phyloP scores from a whole-genome alignment of 2,888 invertebrate genomes.

The Synergus umbraculus region DNA sequence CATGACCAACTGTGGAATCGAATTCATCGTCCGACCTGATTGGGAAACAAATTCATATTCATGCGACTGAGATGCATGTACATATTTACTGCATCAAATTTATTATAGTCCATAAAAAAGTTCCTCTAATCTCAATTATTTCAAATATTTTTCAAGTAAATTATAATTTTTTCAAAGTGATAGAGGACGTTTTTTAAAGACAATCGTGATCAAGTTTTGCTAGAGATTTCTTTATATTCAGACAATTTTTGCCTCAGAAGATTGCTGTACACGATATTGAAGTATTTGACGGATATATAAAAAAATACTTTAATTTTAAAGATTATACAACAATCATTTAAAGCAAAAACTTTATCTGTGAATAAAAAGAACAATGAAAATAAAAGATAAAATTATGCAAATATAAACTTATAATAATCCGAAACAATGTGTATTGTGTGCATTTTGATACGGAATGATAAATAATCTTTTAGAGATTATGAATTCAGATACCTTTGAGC shows the following conservation, averaged over 20 bases:
- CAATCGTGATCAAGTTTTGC: conserved; percentile 3
- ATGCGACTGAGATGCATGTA: conserved; percentile 41
- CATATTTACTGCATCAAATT: conserved; percentile 2
- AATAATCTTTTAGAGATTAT: conserved; percentile 4
- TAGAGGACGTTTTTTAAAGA: background rate
- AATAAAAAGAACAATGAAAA: conserved; percentile 21
- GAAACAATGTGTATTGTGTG: conserved; percentile 68
- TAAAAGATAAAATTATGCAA: conserved; percentile 25
- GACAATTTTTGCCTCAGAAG: background rate
- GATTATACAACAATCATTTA: conserved; percentile 19
- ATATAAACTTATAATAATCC: conserved; percentile 38
- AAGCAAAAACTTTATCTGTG: background rate
- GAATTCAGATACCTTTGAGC: background rate
- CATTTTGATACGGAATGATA: conserved; percentile 45
- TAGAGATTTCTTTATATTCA: conserved; percentile 21
- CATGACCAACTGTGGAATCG: conserved; percentile 58
- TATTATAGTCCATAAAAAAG: background rate
- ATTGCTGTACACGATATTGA: background rate
- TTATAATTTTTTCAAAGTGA: background rate
- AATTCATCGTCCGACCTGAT: conserved; percentile 61
- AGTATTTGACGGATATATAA: background rate
- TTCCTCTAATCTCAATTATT: background rate
- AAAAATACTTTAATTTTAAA: background rate
- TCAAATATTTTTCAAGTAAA: background rate
- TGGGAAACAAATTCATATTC: conserved; percentile 39